A percentile compares a stretch with the other conserved stretches of the same genome.
These are phyloP conservation scores for Echiichthys vipera DNA, from an alignment of 2,797 vertebrate genomes.

Conservation along the genomic window DNA sequence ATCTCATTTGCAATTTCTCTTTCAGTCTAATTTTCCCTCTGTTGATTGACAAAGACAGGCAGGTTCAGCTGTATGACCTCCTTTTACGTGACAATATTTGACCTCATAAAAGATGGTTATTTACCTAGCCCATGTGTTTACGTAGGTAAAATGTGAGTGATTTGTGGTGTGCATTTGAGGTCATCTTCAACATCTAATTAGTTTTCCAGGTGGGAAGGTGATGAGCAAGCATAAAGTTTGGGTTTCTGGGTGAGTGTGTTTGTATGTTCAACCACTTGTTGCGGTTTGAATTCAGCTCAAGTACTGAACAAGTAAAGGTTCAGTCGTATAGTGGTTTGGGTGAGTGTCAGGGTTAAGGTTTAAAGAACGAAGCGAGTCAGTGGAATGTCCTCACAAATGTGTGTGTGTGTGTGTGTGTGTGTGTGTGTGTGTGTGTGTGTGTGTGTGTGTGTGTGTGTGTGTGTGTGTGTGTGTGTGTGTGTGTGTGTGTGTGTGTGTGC, in stretches of 20 bases:
- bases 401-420: slow-evolving; percentile 1
- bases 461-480: slow-evolving; percentile 16
- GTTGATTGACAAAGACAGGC: background rate
- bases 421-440: slow-evolving; percentile 6
- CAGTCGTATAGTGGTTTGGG: slow-evolving; percentile 52
- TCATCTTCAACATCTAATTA: slow-evolving; percentile 34
- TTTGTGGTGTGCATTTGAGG: slow-evolving; percentile 20
- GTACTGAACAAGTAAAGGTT: slow-evolving; percentile 45
- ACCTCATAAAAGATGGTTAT: slow-evolving; percentile 4
- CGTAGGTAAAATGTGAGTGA: slow-evolving; percentile 5
- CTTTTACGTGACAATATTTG: slow-evolving; percentile 5
- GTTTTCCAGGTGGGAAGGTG: slow-evolving; percentile 33
- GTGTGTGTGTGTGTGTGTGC: slow-evolving; percentile 16
- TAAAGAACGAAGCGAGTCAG: slow-evolving; percentile 31
- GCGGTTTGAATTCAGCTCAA: slow-evolving; percentile 47
- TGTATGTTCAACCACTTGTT: slow-evolving; percentile 42
- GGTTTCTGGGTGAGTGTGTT: slow-evolving; percentile 32
- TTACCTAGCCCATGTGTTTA: background rate
- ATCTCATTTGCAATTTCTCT: background rate
- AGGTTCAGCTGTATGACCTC: slow-evolving; percentile 2
- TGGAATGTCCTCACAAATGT: slow-evolving; percentile 29
- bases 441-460: background rate
- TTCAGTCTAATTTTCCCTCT: background rate
- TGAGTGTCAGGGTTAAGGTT: slow-evolving; percentile 37
- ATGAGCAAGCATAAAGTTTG: slow-evolving; percentile 13